phyloP scores from a whole-genome alignment of 2,113 vertebrate species.

The Charadrius vociferus region DNA sequence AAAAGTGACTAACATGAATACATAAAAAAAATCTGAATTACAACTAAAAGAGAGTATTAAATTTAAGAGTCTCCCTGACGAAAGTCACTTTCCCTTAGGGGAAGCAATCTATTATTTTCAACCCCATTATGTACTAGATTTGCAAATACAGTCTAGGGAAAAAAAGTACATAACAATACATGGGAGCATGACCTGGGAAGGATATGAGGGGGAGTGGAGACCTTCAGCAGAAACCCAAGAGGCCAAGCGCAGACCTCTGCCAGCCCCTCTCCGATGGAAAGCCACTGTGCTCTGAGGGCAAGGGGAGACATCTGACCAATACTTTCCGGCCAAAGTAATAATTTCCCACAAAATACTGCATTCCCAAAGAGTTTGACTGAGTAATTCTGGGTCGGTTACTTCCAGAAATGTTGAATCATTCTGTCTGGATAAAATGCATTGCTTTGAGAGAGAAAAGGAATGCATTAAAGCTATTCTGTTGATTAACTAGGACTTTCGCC shows the following conservation, averaged over 20 bases:
- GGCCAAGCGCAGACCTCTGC: background rate
- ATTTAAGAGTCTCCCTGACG: background rate
- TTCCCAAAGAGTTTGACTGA: background rate
- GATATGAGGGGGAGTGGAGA: background rate
- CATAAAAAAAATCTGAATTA: background rate
- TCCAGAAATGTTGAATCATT: background rate
- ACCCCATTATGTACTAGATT: background rate
- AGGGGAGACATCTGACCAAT: background rate
- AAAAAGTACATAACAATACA: background rate
- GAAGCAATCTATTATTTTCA: background rate
- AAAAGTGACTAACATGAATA: conserved; percentile 7
- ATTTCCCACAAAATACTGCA: background rate
- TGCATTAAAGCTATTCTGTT: background rate
- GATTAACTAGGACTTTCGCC: background rate
- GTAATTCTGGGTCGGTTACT: background rate
- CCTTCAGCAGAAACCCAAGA: background rate
- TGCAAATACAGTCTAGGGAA: background rate
- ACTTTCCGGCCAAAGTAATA: background rate
- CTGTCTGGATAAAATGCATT: background rate
- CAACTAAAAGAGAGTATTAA: background rate
- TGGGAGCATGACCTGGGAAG: background rate
- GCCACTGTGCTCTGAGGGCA: accelerated
- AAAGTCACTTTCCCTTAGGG: conserved; percentile 55
- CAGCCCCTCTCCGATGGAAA: background rate
- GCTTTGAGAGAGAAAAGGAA: background rate